A percentile compares a stretch with the other conserved stretches of the same genome.
Evolutionary conservation across 1,140 invertebrate genomes (phyloP).

Genomic region (Macrostomum lignano): DNA sequence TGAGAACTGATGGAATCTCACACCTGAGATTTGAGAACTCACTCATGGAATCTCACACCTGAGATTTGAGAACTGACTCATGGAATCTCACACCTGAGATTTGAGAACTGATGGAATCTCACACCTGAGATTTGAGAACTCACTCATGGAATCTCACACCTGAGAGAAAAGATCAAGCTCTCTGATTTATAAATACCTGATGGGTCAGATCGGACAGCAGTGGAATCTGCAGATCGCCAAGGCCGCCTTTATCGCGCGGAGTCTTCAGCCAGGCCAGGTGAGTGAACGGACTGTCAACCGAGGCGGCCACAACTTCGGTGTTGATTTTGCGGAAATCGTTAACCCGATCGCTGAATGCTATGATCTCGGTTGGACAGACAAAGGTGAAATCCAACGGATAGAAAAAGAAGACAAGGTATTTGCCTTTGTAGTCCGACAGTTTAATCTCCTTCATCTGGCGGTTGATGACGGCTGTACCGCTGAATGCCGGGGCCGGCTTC

Average conservation of each 20-base stretch:
- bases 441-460: slow-evolving; percentile 2
- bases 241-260: slow-evolving; percentile 67
- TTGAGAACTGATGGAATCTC: too few relatives aligned
- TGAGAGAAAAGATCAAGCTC: too few relatives aligned
- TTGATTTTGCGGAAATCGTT: slow-evolving; percentile 56
- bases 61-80: too few relatives aligned
- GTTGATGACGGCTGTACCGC: slow-evolving; percentile 5
- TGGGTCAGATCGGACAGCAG: slow-evolving; percentile 67
- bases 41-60: too few relatives aligned
- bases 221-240: slow-evolving; percentile 81
- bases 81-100: too few relatives aligned
- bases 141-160: too few relatives aligned
- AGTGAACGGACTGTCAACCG: slow-evolving; percentile 61
- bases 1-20: too few relatives aligned
- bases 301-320: slow-evolving; percentile 52
- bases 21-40: too few relatives aligned
- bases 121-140: too few relatives aligned
- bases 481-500: slow-evolving; percentile 25
- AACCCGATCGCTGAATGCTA: slow-evolving; percentile 67
- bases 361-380: slow-evolving; percentile 80
- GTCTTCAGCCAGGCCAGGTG: slow-evolving; percentile 52
- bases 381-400: slow-evolving; percentile 35
- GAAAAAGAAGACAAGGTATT: slow-evolving; percentile 7
- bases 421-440: slow-evolving; percentile 4
- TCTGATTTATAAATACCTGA: too few relatives aligned